These are phyloP conservation scores for Hippasteria phrygiana DNA, from an alignment of 53 echinoderm and acorn worm genomes.

Conservation along the genomic window DNA sequence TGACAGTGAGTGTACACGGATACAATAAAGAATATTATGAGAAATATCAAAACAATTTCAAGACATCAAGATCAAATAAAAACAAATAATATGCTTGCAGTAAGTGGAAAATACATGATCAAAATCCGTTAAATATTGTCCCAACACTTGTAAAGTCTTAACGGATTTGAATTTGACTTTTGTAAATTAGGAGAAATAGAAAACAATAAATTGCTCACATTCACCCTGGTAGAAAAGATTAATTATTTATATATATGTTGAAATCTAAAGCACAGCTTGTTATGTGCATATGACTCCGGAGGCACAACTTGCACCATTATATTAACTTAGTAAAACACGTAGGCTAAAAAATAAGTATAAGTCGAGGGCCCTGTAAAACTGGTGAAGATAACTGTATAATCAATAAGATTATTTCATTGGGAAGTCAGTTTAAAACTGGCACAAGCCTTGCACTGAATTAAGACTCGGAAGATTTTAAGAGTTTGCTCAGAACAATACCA, in stretches of 20 bases:
- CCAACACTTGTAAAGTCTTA: too few species aligned
- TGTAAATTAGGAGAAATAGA: neutral
- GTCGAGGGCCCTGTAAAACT: neutral
- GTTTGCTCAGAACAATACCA: neutral
- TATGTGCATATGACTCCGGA: neutral
- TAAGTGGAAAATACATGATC: too few species aligned
- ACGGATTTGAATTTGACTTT: too few species aligned
- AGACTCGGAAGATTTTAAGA: neutral
- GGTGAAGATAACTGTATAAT: too few species aligned
- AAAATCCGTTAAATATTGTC: too few species aligned
- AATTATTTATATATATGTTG: neutral
- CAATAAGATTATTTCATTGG: neutral
- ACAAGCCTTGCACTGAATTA: neutral
- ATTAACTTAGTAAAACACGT: neutral
- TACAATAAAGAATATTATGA: neutral
- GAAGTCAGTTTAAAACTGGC: conserved; percentile 24
- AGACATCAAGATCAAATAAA: neutral
- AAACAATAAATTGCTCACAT: neutral
- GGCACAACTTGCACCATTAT: neutral
- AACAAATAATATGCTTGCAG: neutral
- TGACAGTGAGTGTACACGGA: neutral
- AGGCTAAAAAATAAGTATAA: neutral
- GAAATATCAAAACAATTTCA: neutral
- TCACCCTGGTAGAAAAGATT: neutral
- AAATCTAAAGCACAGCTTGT: too few species aligned